These are phyloP conservation scores for Puma concolor DNA, from an alignment of 2,113 vertebrate genomes.

Conservation along the genomic window DNA sequence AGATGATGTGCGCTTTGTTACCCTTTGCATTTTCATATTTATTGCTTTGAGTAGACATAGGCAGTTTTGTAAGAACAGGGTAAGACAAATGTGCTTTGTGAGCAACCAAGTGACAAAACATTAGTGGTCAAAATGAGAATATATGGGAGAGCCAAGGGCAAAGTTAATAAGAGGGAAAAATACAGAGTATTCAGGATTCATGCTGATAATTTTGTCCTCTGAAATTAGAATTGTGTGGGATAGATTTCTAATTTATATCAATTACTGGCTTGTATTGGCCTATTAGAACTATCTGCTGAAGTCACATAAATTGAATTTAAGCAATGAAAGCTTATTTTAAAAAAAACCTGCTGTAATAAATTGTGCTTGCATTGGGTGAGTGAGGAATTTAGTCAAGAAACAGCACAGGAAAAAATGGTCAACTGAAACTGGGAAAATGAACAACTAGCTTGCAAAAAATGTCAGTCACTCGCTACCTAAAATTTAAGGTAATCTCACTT, in stretches of 20 bases:
- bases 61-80: background rate
- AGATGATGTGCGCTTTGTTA: background rate
- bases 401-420: background rate
- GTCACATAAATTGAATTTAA: background rate
- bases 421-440: background rate
- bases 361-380: background rate
- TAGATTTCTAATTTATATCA: slow-evolving; percentile 47
- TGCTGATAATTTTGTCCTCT: background rate
- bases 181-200: background rate
- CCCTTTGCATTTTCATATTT: slow-evolving; percentile 12
- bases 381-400: background rate
- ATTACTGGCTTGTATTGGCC: background rate
- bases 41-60: background rate
- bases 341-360: background rate
- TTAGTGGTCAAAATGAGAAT: slow-evolving; percentile 46
- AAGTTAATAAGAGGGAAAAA: slow-evolving; percentile 40
- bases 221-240: background rate
- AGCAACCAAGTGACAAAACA: slow-evolving; percentile 43
- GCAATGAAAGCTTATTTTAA: background rate
- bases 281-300: background rate
- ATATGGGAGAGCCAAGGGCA: background rate
- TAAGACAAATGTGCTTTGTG: slow-evolving; percentile 22
- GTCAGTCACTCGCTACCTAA: background rate
- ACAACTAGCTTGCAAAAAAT: background rate
- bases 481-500: background rate